Percentiles rank a stretch among this genome's conserved stretches.
These are phyloP conservation scores for Ornithoptera priamus DNA, from an alignment of 2,888 invertebrate species.

Conservation along the genomic window DNA sequence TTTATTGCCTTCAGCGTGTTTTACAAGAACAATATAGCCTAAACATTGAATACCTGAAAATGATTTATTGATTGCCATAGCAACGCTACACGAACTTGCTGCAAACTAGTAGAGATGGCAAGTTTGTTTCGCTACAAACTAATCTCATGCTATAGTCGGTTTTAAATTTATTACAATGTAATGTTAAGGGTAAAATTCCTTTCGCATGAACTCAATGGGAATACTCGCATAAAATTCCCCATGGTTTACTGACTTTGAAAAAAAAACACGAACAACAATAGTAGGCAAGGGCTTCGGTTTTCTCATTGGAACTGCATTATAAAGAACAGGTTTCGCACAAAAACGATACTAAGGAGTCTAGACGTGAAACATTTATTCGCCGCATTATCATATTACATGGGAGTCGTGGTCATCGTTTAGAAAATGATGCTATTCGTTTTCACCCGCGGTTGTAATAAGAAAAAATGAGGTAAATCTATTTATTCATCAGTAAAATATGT, in stretches of 20 bases:
- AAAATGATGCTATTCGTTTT: slow-evolving; percentile 76
- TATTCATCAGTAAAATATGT: slow-evolving; percentile 25
- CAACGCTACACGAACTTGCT: slow-evolving; percentile 7
- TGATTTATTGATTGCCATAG: slow-evolving; percentile 31
- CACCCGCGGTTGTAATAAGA: slow-evolving; percentile 59
- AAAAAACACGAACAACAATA: slow-evolving; percentile 51
- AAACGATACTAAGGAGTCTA: slow-evolving; percentile 69
- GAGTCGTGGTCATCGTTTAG: slow-evolving; percentile 75
- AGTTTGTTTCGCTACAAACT: slow-evolving; percentile 21
- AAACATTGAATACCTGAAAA: slow-evolving; percentile 37
- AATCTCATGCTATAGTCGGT: slow-evolving; percentile 11
- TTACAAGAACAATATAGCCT: slow-evolving; percentile 47
- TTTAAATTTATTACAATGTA: slow-evolving; percentile 30
- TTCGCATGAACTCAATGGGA: slow-evolving; percentile 32
- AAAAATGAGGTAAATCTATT: slow-evolving; percentile 36
- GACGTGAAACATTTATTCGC: slow-evolving; percentile 76
- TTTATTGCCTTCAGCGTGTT: slow-evolving; percentile 54
- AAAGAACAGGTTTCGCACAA: slow-evolving; percentile 68
- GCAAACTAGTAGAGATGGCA: not conserved
- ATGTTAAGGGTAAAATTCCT: slow-evolving; percentile 27
- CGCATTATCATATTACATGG: slow-evolving; percentile 78
- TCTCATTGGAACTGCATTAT: slow-evolving; percentile 58
- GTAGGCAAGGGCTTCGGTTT: slow-evolving; percentile 50
- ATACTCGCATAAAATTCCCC: slow-evolving; percentile 32
- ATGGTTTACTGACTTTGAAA: slow-evolving; percentile 37